phyloP scores from a whole-genome alignment of 2,888 invertebrate species.

The Troides aeacus region DNA sequence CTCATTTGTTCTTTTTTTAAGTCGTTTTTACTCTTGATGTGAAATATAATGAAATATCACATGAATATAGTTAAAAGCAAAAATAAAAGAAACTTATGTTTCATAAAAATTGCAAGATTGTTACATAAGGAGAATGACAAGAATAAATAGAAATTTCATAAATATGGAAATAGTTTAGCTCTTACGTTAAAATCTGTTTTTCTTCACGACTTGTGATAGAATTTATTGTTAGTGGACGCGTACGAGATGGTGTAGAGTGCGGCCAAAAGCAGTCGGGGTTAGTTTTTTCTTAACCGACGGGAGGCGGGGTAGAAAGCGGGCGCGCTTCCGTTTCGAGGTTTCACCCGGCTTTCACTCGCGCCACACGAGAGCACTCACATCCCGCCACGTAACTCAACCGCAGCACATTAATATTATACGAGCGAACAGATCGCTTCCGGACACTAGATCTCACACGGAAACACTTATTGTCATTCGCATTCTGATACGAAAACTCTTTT shows the following conservation, averaged over 20 bases:
- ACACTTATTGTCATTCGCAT: conserved; percentile 3
- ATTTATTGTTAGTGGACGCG: background rate
- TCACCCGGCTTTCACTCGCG: conserved; percentile 73
- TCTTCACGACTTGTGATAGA: background rate
- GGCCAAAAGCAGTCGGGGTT: conserved; percentile 52
- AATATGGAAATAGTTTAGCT: too few relatives aligned
- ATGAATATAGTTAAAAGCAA: too few relatives aligned
- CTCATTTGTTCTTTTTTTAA: too few relatives aligned
- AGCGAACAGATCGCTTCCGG: conserved; percentile 45
- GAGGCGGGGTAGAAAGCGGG: conserved; percentile 75
- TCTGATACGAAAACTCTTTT: background rate
- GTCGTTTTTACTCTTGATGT: too few relatives aligned
- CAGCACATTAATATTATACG: conserved; percentile 51
- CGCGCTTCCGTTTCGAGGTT: conserved; percentile 73
- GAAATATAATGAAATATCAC: too few relatives aligned
- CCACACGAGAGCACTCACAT: conserved; percentile 38
- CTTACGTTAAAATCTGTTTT: background rate
- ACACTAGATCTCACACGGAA: conserved; percentile 35
- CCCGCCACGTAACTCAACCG: conserved; percentile 48
- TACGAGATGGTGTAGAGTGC: conserved; percentile 25
- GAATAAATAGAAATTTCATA: too few relatives aligned
- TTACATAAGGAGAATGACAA: too few relatives aligned
- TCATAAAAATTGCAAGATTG: too few relatives aligned
- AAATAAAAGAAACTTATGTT: too few relatives aligned
- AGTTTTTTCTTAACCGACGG: conserved; percentile 55